A percentile compares a stretch with the other conserved stretches of the same genome.
phyloP scores from a whole-genome alignment of 2,113 vertebrate species.

The Chaetops frenatus region DNA sequence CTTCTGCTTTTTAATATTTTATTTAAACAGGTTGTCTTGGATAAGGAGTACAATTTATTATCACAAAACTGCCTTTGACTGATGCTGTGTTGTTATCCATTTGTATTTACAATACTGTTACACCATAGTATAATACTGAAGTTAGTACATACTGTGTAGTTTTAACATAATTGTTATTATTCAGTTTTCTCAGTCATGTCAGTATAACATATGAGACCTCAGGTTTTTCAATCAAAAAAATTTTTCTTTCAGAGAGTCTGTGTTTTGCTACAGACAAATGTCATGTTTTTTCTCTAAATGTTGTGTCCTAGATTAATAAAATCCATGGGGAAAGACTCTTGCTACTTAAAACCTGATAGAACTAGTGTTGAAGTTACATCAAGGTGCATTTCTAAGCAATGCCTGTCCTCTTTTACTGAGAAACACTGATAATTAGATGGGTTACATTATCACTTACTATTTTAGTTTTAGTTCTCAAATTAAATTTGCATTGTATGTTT shows the following conservation, averaged over 20 bases:
- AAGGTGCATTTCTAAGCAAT: background rate
- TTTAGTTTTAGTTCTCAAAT: background rate
- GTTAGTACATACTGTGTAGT: background rate
- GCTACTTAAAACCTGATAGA: background rate
- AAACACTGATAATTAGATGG: background rate
- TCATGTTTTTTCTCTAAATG: background rate
- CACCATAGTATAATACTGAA: background rate
- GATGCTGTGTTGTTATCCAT: background rate
- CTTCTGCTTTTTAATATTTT: background rate
- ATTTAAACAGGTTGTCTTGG: background rate
- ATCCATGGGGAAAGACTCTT: background rate
- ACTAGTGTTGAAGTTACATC: background rate
- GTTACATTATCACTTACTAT: background rate
- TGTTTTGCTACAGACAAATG: background rate
- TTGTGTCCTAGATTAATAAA: background rate
- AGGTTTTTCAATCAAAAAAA: background rate
- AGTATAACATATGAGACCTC: background rate
- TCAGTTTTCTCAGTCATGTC: background rate
- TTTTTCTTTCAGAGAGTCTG: background rate
- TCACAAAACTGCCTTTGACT: background rate
- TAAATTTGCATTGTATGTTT: background rate
- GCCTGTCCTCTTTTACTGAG: background rate
- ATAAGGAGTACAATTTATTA: background rate
- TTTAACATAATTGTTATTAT: background rate
- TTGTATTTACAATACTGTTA: background rate